Conservation (phyloP, 2,113 vertebrate species). For the Bettongia penicillata region DNA sequence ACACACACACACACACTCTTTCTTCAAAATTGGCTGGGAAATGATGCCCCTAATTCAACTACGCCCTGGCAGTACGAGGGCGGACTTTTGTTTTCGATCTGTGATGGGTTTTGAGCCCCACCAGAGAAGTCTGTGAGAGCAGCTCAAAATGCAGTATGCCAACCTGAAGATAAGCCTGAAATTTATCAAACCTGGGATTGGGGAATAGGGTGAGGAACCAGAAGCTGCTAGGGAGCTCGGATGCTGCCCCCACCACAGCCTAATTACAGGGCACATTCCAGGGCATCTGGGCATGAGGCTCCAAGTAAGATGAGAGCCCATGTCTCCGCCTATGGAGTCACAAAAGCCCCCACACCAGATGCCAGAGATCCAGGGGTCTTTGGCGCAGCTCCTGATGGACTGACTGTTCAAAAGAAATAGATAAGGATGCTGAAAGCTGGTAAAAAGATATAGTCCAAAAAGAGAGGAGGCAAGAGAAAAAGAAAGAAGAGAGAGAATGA, state of each 20-base stretch:
- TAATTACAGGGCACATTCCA: not conserved
- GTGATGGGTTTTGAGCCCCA: slow-evolving; percentile 12
- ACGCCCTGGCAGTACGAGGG: not conserved
- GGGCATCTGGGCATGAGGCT: not conserved
- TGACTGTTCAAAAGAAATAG: not conserved
- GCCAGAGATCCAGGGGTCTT: not conserved
- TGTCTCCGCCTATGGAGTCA: not conserved
- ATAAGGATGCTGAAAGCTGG: not conserved
- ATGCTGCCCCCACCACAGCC: not conserved
- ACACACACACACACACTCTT: not conserved
- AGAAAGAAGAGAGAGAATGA: not conserved
- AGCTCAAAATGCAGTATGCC: slow-evolving; percentile 24
- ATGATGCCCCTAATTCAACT: slow-evolving; percentile 45
- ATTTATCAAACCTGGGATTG: not conserved
- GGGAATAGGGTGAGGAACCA: not conserved
- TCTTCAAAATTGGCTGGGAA: not conserved
- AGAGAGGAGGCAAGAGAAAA: not conserved
- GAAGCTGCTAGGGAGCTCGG: not conserved
- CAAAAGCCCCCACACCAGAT: not conserved
- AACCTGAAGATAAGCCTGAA: slow-evolving; percentile 6
- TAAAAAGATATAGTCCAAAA: not conserved
- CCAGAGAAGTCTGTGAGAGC: slow-evolving; percentile 18
- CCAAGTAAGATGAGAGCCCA: not conserved
- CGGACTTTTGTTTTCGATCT: not conserved
- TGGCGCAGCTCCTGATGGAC: not conserved